Percentiles rank a stretch among this genome's conserved stretches.
phyloP scores from a whole-genome alignment of 2,888 invertebrate genomes.

The Eurois occulta region DNA sequence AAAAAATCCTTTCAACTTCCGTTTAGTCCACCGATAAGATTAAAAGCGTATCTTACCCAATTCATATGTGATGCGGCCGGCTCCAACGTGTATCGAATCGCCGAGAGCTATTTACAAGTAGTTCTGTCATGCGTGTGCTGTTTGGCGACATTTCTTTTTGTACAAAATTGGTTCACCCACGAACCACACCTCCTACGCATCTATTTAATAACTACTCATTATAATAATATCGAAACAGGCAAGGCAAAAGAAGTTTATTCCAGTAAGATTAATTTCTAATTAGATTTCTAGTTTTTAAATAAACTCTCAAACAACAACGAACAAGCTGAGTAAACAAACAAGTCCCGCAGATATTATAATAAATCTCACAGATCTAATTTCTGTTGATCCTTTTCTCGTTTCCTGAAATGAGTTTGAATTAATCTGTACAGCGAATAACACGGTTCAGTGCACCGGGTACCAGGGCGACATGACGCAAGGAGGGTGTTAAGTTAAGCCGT shows the following conservation, averaged over 20 bases:
- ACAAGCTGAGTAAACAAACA: conserved; percentile 28
- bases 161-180: conserved; percentile 33
- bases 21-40: conserved; percentile 34
- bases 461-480: conserved; percentile 62
- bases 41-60: conserved; percentile 18
- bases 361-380: conserved; percentile 39
- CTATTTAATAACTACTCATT: conserved; percentile 12
- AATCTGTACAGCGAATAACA: conserved; percentile 63
- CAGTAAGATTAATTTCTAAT: conserved; percentile 19
- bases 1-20: conserved; percentile 13
- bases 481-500: conserved; percentile 64
- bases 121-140: conserved; percentile 26
- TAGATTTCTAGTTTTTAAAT: conserved; percentile 23
- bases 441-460: conserved; percentile 67
- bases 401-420: conserved; percentile 59
- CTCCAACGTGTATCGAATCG: conserved; percentile 49
- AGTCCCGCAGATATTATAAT: conserved; percentile 25
- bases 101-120: conserved; percentile 31
- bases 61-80: conserved; percentile 28
- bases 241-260: conserved; percentile 11
- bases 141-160: conserved; percentile 35
- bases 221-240: conserved; percentile 6
- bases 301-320: conserved; percentile 5
- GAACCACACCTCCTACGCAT: conserved; percentile 10
- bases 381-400: conserved; percentile 50